Base-by-base conservation (phyloP, 1,140 invertebrate genomes). In the Schmidtea mediterranea region DNA sequence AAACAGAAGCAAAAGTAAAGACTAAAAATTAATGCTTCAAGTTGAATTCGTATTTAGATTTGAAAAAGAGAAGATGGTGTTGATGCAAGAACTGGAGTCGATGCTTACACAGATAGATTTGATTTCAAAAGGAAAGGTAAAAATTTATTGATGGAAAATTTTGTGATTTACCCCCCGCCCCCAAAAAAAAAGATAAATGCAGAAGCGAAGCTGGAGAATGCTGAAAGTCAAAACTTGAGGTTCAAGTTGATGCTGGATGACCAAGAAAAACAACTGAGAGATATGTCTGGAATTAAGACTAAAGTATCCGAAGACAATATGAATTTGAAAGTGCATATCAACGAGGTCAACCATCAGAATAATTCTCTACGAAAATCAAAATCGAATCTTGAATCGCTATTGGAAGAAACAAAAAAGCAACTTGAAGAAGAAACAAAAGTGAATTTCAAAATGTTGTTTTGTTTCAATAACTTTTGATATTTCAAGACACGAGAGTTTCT, bases 371-470 rank as follows among this genome's bases (percentile, higher is more conserved):
- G 55, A 52, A 65, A 66, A 57, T 55, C 58, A 50, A 60, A 59
- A 52, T 49, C 54, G 43, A 50, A 52, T 46, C 61, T 66, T 36
- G 59, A 62, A 50, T 48, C 52, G 38, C 50, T 52, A 21, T 47
- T 57, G 21, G 63, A 66, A 43, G 63, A 66, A 52, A 50, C 59
- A 41, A 66, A 63, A 56, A 55, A 59, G 46, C 51, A 53, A 22
- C 49, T 59, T 19, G 63, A 66, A 54, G 63, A 66, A 49, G 62
- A 63, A 55, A 52, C 51, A 46, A 57, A 59, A 56, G 61, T 63
- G 56, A 52, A 56, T 43, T 15, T 48, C 15, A 37, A 37, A 37
- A 12, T 37, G 12, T n/a, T n/a, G 12, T 12, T 19, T 6, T 5
- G 10, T 6, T 6, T 41, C 22, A 41, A 41, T 23, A 19, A 19